Evolutionary conservation across 2,113 vertebrate species (phyloP).

Genomic region (Plecotus auritus): DNA sequence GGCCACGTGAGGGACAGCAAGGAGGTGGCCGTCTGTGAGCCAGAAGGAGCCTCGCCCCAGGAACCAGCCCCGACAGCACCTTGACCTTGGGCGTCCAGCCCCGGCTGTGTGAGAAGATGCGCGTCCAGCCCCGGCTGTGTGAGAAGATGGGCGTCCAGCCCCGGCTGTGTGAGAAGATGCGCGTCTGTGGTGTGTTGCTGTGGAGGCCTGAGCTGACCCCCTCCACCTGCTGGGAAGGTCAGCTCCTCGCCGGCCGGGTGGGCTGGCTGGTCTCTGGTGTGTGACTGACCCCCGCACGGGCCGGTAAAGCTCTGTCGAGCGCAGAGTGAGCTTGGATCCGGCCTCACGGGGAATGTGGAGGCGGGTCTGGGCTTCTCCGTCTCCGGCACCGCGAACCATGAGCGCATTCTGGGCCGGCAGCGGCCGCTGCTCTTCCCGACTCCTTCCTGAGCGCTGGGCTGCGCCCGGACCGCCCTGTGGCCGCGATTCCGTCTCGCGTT

Average conservation of each 20-base stretch:
- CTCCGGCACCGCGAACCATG: neutral
- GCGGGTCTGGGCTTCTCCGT: neutral
- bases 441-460: neutral
- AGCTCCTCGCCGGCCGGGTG: neutral
- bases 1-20: neutral
- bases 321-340: neutral
- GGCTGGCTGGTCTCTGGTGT: neutral
- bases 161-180: no score
- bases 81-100: neutral
- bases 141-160: no score
- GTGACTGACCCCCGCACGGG: no score
- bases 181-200: neutral
- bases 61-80: fast-evolving
- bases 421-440: fast-evolving
- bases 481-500: neutral
- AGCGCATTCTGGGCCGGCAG: neutral
- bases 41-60: neutral
- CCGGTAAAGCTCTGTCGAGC: neutral
- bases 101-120: no score
- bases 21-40: neutral
- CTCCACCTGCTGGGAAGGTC: fast-evolving
- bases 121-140: no score
- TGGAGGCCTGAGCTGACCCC: fast-evolving
- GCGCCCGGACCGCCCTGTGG: fast-evolving
- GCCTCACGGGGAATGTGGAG: no score